Percentiles rank a stretch among this genome's conserved stretches.
These are phyloP conservation scores for Numida meleagris DNA, from an alignment of 2,113 vertebrate species.

Conservation along the genomic window DNA sequence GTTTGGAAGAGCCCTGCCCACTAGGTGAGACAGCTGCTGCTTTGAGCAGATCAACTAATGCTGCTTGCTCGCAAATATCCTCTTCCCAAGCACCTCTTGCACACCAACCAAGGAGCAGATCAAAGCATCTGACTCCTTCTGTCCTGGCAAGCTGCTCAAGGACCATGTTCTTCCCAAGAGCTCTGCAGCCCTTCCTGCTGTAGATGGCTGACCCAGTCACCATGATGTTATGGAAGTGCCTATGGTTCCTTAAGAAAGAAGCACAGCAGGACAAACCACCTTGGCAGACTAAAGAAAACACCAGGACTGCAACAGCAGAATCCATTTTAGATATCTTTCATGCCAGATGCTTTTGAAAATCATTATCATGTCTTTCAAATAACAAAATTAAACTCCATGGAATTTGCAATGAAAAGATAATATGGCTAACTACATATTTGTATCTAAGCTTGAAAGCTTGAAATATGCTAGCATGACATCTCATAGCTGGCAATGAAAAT, in stretches of 20 bases:
- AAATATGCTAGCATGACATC: not conserved
- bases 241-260: not conserved
- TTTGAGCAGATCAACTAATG: not conserved
- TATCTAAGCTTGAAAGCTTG: not conserved
- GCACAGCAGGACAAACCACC: not conserved
- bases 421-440: not conserved
- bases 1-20: not conserved
- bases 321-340: not conserved
- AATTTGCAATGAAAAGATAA: not conserved
- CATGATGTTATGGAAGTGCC: not conserved
- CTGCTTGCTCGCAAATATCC: not conserved
- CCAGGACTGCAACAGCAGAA: rapidly evolving
- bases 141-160: not conserved
- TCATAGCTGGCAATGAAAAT: not conserved
- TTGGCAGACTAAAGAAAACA: not conserved
- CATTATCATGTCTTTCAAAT: not conserved
- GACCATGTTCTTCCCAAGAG: not conserved
- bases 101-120: not conserved
- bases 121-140: not conserved
- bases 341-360: not conserved
- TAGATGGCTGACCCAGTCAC: rapidly evolving
- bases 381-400: not conserved
- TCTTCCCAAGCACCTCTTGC: not conserved
- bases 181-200: not conserved
- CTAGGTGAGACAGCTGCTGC: not conserved